Conservation (phyloP, 1,140 invertebrate genomes). For the Thaumatotibia leucotreta region DNA sequence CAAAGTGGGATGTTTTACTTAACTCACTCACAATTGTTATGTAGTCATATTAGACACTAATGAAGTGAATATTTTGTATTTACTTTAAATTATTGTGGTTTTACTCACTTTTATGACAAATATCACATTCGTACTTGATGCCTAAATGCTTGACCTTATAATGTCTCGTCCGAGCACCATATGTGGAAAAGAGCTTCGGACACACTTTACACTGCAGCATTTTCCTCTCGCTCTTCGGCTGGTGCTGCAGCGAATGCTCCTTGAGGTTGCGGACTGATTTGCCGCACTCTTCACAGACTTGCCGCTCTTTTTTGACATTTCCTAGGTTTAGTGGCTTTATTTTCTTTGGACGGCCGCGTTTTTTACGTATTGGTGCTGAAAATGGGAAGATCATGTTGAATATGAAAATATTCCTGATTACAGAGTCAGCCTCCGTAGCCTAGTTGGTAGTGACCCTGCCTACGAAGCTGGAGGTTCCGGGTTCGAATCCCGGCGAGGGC, state of each 20-base stretch:
- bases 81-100: too few relatives aligned
- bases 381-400: neutral
- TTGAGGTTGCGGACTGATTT: constrained; percentile 49
- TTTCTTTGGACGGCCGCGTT: neutral
- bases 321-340: constrained; percentile 17
- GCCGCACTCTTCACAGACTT: constrained; percentile 60
- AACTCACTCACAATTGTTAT: too few relatives aligned
- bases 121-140: constrained; percentile 43
- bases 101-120: constrained; percentile 57
- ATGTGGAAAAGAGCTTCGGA: constrained; percentile 39
- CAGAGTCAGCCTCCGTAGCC: too few relatives aligned
- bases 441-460: too few relatives aligned
- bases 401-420: too few relatives aligned
- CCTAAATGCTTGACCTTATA: constrained; percentile 54
- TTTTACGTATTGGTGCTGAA: neutral
- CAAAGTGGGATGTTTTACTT: too few relatives aligned
- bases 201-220: constrained; percentile 46
- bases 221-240: constrained; percentile 25
- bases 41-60: too few relatives aligned
- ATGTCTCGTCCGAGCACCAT: constrained; percentile 44
- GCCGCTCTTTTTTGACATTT: constrained; percentile 16
- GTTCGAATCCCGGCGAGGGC: too few relatives aligned
- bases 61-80: too few relatives aligned
- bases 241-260: constrained; percentile 36
- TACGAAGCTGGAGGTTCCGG: too few relatives aligned